These are phyloP conservation scores for Vulpes lagopus DNA, from an alignment of 2,113 vertebrate genomes.

Conservation along the genomic window DNA sequence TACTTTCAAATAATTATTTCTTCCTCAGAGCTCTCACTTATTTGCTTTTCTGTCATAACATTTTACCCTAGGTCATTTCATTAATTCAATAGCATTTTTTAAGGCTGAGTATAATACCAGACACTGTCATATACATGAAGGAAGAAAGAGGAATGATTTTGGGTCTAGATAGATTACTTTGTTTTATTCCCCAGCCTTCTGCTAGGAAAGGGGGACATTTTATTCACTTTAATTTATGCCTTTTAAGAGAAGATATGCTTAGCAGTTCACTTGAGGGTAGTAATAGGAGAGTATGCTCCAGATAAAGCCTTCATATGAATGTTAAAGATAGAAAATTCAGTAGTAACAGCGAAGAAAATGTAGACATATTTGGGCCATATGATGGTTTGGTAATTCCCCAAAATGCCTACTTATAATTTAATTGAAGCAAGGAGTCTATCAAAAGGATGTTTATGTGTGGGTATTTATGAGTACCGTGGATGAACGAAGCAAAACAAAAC, in stretches of 20 bases:
- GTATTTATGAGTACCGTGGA: background rate
- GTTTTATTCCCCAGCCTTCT: background rate
- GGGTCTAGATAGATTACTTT: background rate
- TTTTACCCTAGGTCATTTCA: background rate
- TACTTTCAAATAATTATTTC: background rate
- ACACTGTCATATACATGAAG: background rate
- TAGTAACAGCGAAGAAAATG: background rate
- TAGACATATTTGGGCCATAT: background rate
- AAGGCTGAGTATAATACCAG: background rate
- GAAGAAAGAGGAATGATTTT: background rate
- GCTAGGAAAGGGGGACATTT: background rate
- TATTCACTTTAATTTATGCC: background rate
- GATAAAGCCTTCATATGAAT: background rate
- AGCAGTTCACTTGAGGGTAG: background rate
- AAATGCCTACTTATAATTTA: background rate
- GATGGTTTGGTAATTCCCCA: background rate
- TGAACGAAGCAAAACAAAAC: background rate
- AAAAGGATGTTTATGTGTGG: background rate
- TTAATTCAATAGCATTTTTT: background rate
- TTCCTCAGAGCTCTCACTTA: background rate
- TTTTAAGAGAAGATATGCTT: background rate
- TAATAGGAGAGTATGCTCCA: background rate
- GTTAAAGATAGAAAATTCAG: background rate
- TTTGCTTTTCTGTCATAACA: background rate
- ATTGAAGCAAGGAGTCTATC: background rate